Percentiles rank a stretch among this genome's conserved stretches.
Conservation (phyloP, 2,888 invertebrate genomes). For the Ophonus ardosiacus region DNA sequence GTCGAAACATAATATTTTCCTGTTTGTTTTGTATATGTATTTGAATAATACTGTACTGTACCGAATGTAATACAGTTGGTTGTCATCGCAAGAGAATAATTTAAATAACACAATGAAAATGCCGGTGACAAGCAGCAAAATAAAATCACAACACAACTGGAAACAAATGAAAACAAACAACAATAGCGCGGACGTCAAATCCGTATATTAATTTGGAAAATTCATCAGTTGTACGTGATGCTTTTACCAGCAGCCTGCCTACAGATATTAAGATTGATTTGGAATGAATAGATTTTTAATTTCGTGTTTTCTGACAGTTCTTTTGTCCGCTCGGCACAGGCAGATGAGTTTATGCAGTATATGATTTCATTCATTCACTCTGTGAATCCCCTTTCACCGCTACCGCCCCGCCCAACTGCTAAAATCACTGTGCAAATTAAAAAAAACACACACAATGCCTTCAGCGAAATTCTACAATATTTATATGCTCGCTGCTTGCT, state of each 20-base stretch:
- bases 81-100: slow-evolving; percentile 23
- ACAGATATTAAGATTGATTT: slow-evolving; percentile 62
- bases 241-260: neutral
- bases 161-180: slow-evolving; percentile 57
- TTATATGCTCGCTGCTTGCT: slow-evolving; percentile 40
- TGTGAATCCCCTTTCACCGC: slow-evolving; percentile 64
- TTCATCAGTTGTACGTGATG: slow-evolving; percentile 60
- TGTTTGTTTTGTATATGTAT: no score
- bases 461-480: slow-evolving; percentile 55
- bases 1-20: no score
- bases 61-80: neutral
- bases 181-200: slow-evolving; percentile 51
- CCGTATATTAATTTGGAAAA: slow-evolving; percentile 61
- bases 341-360: slow-evolving; percentile 72
- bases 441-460: slow-evolving; percentile 68
- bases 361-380: slow-evolving; percentile 74
- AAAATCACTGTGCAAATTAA: slow-evolving; percentile 73
- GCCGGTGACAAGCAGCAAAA: neutral
- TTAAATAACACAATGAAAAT: slow-evolving; percentile 39
- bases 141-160: slow-evolving; percentile 24
- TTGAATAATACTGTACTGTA: no score
- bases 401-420: slow-evolving; percentile 65
- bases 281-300: slow-evolving; percentile 73
- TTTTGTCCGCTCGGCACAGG: slow-evolving; percentile 71
- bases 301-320: slow-evolving; percentile 70